These are phyloP conservation scores for Periplaneta americana DNA, from an alignment of 1,140 invertebrate genomes.

Conservation along the genomic window DNA sequence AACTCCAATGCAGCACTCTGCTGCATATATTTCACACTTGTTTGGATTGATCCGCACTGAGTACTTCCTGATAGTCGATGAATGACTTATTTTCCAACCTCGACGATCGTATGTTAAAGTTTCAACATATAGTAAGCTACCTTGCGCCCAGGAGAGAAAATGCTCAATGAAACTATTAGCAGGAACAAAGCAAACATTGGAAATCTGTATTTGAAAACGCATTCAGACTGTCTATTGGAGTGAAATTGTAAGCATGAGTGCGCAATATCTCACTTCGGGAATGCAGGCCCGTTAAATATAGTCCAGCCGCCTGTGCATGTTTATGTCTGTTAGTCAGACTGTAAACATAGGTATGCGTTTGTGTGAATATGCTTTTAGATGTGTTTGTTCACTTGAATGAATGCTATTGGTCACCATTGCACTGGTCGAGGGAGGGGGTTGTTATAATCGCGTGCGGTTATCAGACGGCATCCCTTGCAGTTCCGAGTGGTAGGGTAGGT, in stretches of 20 bases:
- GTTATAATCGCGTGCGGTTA: neutral
- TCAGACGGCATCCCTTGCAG: neutral
- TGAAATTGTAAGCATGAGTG: neutral
- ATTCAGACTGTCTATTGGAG: neutral
- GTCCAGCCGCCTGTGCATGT: neutral
- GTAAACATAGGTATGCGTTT: neutral
- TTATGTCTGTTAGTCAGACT: neutral
- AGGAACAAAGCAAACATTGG: too few relatives aligned
- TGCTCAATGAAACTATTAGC: too few relatives aligned
- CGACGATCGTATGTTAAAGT: too few relatives aligned
- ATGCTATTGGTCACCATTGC: neutral
- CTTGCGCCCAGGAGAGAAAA: too few relatives aligned
- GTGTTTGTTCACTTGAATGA: neutral
- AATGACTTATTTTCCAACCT: too few relatives aligned
- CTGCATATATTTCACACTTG: too few relatives aligned
- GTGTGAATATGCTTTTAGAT: neutral
- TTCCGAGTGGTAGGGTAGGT: neutral
- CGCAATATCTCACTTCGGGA: too few relatives aligned
- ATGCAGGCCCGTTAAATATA: neutral
- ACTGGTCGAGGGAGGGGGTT: neutral
- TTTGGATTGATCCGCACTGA: too few relatives aligned
- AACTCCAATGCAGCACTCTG: too few relatives aligned
- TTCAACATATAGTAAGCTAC: too few relatives aligned
- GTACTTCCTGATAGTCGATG: too few relatives aligned
- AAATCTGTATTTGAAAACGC: neutral